phyloP scores from a whole-genome alignment of 2,888 invertebrate species.

The Hesperia comma region DNA sequence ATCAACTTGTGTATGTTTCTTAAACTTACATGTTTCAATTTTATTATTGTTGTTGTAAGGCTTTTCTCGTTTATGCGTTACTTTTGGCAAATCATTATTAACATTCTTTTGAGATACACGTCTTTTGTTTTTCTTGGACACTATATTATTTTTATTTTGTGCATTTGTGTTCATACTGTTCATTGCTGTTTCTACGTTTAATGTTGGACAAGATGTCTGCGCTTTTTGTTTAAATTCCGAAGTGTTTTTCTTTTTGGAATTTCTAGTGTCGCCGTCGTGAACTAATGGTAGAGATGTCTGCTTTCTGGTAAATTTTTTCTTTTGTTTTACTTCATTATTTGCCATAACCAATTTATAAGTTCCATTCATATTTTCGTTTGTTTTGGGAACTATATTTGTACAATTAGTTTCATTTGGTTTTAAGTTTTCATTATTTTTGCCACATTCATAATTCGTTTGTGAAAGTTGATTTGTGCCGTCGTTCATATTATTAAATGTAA shows the following conservation, averaged over 20 bases:
- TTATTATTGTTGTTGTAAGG: neutral
- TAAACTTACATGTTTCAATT: neutral
- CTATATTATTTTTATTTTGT: neutral
- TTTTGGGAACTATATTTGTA: too few relatives aligned
- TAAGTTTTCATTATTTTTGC: too few relatives aligned
- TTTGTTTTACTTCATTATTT: too few relatives aligned
- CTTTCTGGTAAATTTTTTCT: too few relatives aligned
- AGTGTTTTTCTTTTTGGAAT: neutral
- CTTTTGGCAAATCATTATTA: neutral
- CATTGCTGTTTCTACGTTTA: too few relatives aligned
- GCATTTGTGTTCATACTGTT: neutral
- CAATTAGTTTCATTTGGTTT: too few relatives aligned
- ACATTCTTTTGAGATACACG: neutral
- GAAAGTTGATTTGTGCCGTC: too few relatives aligned
- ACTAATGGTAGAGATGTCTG: neutral
- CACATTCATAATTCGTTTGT: too few relatives aligned
- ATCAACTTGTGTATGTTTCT: conserved; percentile 1
- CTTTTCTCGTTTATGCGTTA: neutral
- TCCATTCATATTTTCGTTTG: too few relatives aligned
- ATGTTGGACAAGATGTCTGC: neutral
- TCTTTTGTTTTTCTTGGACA: neutral
- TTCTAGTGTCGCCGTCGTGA: neutral
- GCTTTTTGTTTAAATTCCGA: neutral
- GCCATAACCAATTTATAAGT: too few relatives aligned
- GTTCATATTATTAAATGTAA: too few relatives aligned